Conservation (phyloP, 2,113 vertebrate species). For the Dolichotis patagonum region DNA sequence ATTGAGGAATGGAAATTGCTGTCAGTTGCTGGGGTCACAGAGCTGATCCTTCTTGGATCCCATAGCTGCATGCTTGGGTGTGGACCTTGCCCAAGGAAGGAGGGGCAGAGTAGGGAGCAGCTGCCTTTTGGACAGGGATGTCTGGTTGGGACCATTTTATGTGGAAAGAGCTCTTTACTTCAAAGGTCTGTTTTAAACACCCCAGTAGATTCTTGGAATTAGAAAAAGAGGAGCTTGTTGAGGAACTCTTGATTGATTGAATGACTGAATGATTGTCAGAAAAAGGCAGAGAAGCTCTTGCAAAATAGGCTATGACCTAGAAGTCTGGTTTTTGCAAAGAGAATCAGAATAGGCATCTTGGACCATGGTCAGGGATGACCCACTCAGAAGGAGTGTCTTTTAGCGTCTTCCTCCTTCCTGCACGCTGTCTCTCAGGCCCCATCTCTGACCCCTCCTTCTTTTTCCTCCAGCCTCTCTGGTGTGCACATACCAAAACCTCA, state of each 20-base stretch:
- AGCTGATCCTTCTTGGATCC: not conserved
- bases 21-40: not conserved
- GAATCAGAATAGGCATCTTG: not conserved
- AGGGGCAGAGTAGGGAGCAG: not conserved
- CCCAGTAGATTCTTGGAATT: not conserved
- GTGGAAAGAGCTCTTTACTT: not conserved
- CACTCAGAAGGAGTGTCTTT: not conserved
- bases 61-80: not conserved
- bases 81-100: not conserved
- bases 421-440: accelerated
- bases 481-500: not conserved
- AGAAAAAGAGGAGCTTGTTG: not conserved
- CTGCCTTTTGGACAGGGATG: not conserved
- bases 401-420: not conserved
- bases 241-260: not conserved
- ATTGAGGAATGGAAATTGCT: not conserved
- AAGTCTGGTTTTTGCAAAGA: not conserved
- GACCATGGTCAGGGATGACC: not conserved
- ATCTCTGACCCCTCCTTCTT: not conserved
- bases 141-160: not conserved
- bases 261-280: not conserved
- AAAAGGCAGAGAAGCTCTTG: not conserved
- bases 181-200: not conserved
- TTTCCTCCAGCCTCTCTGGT: not conserved
- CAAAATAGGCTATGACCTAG: not conserved